These are phyloP conservation scores for Cheilosia scutellata DNA, from an alignment of 2,888 invertebrate genomes.

Conservation along the genomic window DNA sequence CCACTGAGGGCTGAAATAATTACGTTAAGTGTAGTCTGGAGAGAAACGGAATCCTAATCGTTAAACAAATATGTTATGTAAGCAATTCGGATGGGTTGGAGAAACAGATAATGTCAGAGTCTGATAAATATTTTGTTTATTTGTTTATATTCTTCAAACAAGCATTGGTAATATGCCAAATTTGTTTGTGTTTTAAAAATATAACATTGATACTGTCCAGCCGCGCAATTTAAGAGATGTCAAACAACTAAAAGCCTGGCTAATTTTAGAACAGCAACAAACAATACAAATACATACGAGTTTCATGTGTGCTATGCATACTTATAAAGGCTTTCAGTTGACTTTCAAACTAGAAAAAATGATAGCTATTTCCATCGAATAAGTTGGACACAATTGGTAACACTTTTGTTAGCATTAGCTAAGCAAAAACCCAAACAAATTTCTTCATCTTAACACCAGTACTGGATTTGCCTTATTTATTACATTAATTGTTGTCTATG, in stretches of 20 bases:
- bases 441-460: no score
- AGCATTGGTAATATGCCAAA: background rate
- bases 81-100: background rate
- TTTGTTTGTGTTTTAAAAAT: slow-evolving; percentile 1
- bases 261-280: slow-evolving; percentile 33
- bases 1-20: no score
- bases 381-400: no score
- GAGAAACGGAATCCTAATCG: background rate
- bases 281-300: background rate
- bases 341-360: background rate
- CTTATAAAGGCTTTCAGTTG: background rate
- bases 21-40: background rate
- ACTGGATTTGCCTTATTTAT: no score
- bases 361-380: no score
- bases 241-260: background rate
- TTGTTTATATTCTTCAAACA: background rate
- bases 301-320: background rate
- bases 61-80: background rate
- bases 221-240: background rate
- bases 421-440: no score
- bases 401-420: no score
- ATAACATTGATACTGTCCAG: background rate
- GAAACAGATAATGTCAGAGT: background rate
- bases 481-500: no score
- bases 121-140: no score